phyloP scores from a whole-genome alignment of 2,797 vertebrate species.

The Sebastes taczanowskii region DNA sequence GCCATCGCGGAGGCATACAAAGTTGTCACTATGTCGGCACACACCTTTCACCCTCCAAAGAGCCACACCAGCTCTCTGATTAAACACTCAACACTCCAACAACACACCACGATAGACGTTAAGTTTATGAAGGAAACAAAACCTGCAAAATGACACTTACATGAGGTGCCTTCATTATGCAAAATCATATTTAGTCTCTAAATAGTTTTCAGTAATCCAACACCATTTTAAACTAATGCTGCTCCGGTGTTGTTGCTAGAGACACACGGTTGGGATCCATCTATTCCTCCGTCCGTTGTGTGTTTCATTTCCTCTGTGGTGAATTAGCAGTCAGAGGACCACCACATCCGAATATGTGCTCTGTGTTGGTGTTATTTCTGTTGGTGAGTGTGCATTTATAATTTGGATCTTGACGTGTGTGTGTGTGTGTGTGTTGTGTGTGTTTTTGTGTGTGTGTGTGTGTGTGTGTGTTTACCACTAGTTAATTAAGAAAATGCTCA shows the following conservation, averaged over 20 bases:
- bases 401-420: not conserved
- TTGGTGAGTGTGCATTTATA: not conserved
- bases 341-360: not conserved
- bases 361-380: not conserved
- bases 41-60: not conserved
- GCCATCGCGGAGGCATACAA: no score
- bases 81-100: not conserved
- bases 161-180: not conserved
- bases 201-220: not conserved
- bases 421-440: not conserved
- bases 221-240: not conserved
- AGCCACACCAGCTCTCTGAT: not conserved
- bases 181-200: not conserved
- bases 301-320: not conserved
- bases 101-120: not conserved
- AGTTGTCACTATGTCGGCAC: no score
- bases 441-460: no score
- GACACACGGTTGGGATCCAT: not conserved
- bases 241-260: not conserved
- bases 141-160: not conserved
- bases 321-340: not conserved
- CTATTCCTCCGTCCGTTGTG: not conserved
- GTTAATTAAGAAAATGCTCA: slow-evolving; percentile 61
- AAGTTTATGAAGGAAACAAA: not conserved
- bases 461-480: slow-evolving; percentile 34